Conservation (phyloP, 2,113 vertebrate species). For the Gorsachius goisagi region DNA sequence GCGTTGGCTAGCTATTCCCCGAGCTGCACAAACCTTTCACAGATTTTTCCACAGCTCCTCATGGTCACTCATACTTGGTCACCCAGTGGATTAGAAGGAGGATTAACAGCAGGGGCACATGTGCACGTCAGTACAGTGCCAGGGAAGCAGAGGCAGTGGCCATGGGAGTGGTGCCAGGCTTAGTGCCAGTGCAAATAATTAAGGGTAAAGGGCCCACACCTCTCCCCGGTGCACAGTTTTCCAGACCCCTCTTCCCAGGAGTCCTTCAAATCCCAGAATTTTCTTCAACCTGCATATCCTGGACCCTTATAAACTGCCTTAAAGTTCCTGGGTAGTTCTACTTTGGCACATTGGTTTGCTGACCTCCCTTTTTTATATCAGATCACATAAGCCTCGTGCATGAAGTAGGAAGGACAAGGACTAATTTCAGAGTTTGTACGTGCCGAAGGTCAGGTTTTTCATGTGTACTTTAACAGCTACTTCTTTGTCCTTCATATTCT, state of each 20-base stretch:
- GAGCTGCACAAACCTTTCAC: background rate
- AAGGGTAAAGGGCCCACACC: background rate
- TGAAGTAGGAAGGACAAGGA: background rate
- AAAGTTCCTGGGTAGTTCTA: background rate
- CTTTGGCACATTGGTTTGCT: background rate
- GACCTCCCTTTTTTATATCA: background rate
- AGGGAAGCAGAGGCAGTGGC: background rate
- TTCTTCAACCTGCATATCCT: background rate
- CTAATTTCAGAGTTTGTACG: background rate
- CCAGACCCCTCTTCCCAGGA: accelerated
- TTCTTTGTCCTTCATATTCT: background rate
- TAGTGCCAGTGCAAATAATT: background rate
- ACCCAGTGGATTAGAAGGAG: background rate
- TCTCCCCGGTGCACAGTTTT: background rate
- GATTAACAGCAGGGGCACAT: background rate
- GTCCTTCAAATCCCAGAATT: background rate
- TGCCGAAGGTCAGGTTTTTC: background rate
- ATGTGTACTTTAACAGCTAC: background rate
- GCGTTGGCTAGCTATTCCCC: background rate
- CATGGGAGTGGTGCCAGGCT: background rate
- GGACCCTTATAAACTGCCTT: background rate
- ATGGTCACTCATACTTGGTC: background rate
- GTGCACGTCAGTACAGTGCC: background rate
- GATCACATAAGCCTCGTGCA: background rate
- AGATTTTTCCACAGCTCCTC: background rate